Conservation (phyloP, 2,888 invertebrate species). For the Ligdia adustata region DNA sequence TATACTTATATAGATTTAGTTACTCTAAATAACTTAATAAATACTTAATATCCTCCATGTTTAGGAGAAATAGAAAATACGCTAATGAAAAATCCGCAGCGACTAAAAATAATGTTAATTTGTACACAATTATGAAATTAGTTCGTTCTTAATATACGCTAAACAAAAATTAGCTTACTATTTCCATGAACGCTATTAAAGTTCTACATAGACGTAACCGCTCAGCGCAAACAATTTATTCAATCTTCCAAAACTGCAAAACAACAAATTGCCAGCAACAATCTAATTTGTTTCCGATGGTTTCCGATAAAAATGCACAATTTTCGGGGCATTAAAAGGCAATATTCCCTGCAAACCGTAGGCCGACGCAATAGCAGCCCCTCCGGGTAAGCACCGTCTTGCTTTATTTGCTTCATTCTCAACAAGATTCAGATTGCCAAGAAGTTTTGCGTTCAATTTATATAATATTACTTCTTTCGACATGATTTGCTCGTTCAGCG, state of each 20-base stretch:
- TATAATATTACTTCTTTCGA: constrained; percentile 55
- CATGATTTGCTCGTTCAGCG: constrained; percentile 45
- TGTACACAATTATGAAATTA: too few relatives aligned
- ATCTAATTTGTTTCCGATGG: constrained; percentile 15
- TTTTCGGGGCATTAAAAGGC: constrained; percentile 47
- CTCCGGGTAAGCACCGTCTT: constrained; percentile 48
- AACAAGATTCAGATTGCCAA: constrained; percentile 66
- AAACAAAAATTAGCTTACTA: too few relatives aligned
- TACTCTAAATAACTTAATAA: too few relatives aligned
- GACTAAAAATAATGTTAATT: too few relatives aligned
- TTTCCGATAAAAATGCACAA: constrained; percentile 45
- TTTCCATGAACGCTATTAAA: too few relatives aligned
- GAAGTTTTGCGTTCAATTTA: constrained; percentile 68
- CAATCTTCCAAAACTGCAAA: background rate
- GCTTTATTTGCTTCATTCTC: constrained; percentile 70
- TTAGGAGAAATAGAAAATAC: too few relatives aligned
- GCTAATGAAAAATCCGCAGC: too few relatives aligned
- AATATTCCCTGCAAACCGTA: constrained; percentile 57
- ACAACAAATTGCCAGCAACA: background rate
- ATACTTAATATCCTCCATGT: too few relatives aligned
- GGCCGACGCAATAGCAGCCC: constrained; percentile 58
- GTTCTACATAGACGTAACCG: too few relatives aligned
- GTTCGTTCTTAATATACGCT: too few relatives aligned
- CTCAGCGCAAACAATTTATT: too few relatives aligned
- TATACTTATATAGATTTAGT: too few relatives aligned